Evolutionary conservation across 2,888 invertebrate genomes (phyloP).

Genomic region (Lasioglossum oenotherae): DNA sequence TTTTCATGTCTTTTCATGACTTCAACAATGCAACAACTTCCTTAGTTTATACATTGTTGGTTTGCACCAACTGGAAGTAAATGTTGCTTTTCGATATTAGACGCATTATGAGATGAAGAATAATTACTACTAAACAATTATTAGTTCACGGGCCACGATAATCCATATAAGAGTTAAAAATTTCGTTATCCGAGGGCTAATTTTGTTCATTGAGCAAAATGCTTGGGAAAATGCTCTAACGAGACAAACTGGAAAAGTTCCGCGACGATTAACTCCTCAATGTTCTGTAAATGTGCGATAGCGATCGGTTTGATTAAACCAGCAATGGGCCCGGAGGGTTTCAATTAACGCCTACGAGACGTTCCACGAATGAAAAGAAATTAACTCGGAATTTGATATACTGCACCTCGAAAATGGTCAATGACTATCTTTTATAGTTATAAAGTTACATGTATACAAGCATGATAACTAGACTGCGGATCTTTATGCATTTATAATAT

Average conservation of each 20-base stretch:
- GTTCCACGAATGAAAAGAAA: background rate
- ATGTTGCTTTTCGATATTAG: too few species aligned
- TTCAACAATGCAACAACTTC: too few species aligned
- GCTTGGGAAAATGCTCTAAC: too few species aligned
- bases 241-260: background rate
- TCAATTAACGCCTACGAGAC: background rate
- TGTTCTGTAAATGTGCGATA: background rate
- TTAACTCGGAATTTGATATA: background rate
- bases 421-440: background rate
- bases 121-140: background rate
- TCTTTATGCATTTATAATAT: too few species aligned
- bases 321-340: background rate
- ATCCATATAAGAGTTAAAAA: background rate
- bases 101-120: background rate
- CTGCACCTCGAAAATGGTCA: background rate
- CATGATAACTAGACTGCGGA: too few species aligned
- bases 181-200: background rate
- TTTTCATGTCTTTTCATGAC: too few species aligned
- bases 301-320: background rate
- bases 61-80: too few species aligned
- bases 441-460: background rate
- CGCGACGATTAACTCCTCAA: background rate
- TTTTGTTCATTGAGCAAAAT: background rate
- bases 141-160: too few species aligned
- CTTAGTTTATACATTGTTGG: too few species aligned